These are phyloP conservation scores for Azemiops feae DNA, from an alignment of 2,113 vertebrate species.

Conservation along the genomic window DNA sequence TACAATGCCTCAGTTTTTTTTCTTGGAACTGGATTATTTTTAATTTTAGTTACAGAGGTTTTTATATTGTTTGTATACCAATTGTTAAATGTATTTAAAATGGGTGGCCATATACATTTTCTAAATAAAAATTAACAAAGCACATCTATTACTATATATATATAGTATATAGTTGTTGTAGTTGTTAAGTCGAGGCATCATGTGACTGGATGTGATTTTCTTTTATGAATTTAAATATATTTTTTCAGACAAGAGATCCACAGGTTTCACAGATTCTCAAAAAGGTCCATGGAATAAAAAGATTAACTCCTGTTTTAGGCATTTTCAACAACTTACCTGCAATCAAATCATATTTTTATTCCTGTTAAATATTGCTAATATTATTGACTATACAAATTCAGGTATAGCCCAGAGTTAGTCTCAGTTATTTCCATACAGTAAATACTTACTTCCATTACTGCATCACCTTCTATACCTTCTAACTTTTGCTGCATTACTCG, in stretches of 20 bases:
- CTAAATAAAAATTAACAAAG: no score
- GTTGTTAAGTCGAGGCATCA: not conserved
- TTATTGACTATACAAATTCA: not conserved
- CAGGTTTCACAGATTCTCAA: not conserved
- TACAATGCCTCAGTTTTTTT: no score
- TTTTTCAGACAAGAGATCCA: not conserved
- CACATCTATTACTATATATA: no score
- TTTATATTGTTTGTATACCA: no score
- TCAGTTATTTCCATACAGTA: not conserved
- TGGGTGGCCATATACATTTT: no score
- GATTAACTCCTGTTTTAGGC: not conserved
- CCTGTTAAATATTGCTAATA: not conserved
- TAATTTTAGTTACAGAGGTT: no score
- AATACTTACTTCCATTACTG: constrained; percentile 85
- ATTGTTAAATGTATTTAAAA: no score
- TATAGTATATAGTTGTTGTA: not conserved
- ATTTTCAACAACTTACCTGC: not conserved
- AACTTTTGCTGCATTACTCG: constrained; percentile 95
- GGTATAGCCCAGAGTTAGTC: not conserved
- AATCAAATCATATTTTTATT: not conserved
- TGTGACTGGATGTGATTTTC: not conserved
- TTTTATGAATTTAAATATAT: not conserved
- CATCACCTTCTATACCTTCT: constrained; percentile 85
- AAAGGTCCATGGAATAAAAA: not conserved
- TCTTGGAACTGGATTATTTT: no score